Conservation (phyloP, 1,140 invertebrate species). For the Procambarus clarkii region DNA sequence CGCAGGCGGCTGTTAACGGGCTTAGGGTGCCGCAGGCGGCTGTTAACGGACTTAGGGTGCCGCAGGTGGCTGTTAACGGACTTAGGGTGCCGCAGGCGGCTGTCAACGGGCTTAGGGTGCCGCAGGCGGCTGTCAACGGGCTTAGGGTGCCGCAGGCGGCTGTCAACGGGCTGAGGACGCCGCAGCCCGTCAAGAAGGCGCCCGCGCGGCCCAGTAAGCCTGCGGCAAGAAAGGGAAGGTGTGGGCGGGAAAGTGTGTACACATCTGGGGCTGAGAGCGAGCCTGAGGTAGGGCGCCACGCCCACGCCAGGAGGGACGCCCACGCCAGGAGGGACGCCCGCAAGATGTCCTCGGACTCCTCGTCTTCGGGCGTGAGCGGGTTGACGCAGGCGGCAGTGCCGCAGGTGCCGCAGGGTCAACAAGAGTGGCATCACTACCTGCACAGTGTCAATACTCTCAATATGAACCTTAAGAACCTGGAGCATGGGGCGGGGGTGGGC, state of each 20-base stretch:
- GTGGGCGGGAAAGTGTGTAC: neutral
- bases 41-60: too few relatives aligned
- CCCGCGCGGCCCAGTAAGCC: neutral
- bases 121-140: too few relatives aligned
- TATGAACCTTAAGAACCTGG: conserved; percentile 40
- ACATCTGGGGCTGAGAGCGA: neutral
- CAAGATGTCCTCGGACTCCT: conserved; percentile 53
- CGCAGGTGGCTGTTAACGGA: too few relatives aligned
- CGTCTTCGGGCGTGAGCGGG: conserved; percentile 54
- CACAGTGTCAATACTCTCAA: conserved; percentile 23
- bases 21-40: too few relatives aligned
- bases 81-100: too few relatives aligned
- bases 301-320: neutral
- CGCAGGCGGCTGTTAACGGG: too few relatives aligned
- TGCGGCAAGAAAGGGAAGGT: neutral
- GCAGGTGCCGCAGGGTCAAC: neutral
- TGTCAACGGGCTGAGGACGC: neutral
- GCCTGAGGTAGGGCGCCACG: neutral
- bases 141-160: neutral
- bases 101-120: too few relatives aligned
- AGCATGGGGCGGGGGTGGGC: neutral
- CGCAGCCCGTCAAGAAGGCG: neutral
- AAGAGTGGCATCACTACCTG: neutral
- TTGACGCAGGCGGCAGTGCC: conserved; percentile 23
- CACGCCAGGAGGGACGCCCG: conserved; percentile 19